Conservation (phyloP, 2,797 vertebrate genomes). For the Molothrus aeneus region DNA sequence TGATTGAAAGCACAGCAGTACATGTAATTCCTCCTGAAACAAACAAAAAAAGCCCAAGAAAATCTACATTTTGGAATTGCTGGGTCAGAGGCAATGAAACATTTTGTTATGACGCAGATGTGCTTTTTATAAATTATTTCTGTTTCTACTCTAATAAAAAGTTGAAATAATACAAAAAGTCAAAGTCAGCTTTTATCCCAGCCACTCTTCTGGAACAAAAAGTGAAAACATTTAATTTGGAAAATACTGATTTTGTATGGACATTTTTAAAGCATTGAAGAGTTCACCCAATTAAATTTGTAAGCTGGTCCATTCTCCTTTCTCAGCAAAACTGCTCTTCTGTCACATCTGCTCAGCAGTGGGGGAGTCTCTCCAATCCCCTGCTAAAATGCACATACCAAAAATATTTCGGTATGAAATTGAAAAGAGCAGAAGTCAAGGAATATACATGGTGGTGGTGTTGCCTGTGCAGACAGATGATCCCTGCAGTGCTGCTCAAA, state of each 20-base stretch:
- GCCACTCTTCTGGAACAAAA: not conserved
- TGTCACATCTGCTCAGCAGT: not conserved
- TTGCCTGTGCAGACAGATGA: not conserved
- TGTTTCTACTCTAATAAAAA: not conserved
- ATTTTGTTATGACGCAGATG: not conserved
- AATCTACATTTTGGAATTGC: not conserved
- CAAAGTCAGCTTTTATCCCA: not conserved
- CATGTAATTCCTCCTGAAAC: not conserved
- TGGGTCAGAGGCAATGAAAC: not conserved
- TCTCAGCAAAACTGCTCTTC: not conserved
- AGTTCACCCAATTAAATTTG: not conserved
- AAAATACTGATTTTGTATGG: not conserved
- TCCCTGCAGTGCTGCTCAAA: not conserved
- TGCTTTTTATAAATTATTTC: not conserved
- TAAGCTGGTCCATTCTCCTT: not conserved
- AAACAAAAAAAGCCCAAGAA: not conserved
- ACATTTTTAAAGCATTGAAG: not conserved
- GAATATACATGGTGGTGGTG: not conserved
- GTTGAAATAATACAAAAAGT: not conserved
- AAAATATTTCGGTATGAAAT: not conserved
- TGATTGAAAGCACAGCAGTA: not conserved
- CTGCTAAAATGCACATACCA: not conserved
- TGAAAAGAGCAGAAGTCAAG: not conserved
- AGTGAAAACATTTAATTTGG: not conserved
- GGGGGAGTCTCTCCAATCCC: not conserved